Evolutionary conservation across 2,888 invertebrate species (phyloP), one percentile per base, ranked within the genome.

Genomic region (Fabriciana adippe): DNA sequence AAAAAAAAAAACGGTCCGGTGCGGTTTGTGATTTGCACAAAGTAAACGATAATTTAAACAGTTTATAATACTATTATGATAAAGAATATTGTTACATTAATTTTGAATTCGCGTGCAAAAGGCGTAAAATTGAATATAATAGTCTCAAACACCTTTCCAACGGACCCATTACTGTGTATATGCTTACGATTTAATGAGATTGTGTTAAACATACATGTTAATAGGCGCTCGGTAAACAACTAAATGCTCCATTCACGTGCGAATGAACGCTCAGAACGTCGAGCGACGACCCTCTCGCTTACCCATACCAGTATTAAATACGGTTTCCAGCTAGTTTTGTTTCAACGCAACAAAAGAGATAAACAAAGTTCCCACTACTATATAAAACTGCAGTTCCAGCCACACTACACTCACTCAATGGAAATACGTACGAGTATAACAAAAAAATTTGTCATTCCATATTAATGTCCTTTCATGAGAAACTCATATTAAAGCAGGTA

Each of bases 121-220:
- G 41, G 56, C 31, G 47, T 54, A 60, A 54, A 70, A 65, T 70
- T 67, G 64, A 64, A 64, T 67, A 67, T 64, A 61, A 62, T 67
- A 67, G 61, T 66, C 69, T 69, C 63, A 69, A 54, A 67, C 64
- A 53, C 60, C 56, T 65, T 62, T 67, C 57, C 64, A 68, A 59
- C 57, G 54, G 65, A 63, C 67, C 70, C 68, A 66, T 70, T 68
- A 71, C 68, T 69, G 63, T 67, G 55, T 66, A 53, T 69, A 61
- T 64, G 56, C 65, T 68, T 60, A 69, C 68, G 66, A 64, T 68
- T 73, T 73, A 73, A 72, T 73, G 73, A 72, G 68, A 73, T 73
- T 72, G 72, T 72, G 72, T 72, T 72, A 67, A 73, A 73, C 70
- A 73, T 59, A 68, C 68, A 67, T 59, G 66, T 56, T 73, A 72